Evolutionary conservation across 2,888 invertebrate species (phyloP).

Genomic region (Arrhopalites spinosus): DNA sequence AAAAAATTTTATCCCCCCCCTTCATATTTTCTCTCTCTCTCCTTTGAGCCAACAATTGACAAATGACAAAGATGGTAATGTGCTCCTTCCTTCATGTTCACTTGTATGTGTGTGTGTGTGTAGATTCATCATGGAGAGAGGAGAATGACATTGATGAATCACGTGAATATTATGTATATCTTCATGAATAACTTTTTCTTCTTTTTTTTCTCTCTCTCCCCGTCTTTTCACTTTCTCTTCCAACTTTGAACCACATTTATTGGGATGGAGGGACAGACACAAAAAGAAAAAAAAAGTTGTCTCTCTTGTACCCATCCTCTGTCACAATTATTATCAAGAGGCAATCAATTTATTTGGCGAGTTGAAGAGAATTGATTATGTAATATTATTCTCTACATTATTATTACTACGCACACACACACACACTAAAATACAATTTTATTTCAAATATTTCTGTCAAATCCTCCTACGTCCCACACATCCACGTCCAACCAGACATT

Average conservation of each 20-base stretch:
- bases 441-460: no score
- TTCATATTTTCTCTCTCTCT: not conserved
- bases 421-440: no score
- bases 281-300: not conserved
- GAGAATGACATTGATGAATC: constrained; percentile 37
- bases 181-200: not conserved
- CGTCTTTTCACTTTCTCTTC: not conserved
- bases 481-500: no score
- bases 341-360: constrained; percentile 17
- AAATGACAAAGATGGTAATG: constrained; percentile 40
- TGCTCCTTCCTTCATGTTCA: constrained; percentile 32
- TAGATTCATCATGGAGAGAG: constrained; percentile 6
- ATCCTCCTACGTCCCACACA: no score
- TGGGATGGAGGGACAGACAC: not conserved
- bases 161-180: constrained; percentile 6
- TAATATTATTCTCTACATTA: not conserved
- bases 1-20: no score
- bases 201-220: not conserved
- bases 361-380: not conserved
- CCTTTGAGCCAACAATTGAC: constrained; percentile 30
- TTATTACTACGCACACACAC: no score
- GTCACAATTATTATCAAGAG: not conserved
- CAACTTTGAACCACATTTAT: not conserved
- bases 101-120: not conserved
- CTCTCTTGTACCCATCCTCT: not conserved